Evolutionary conservation across 2,113 vertebrate genomes (phyloP), one percentile per base, ranked within the genome.

Genomic region (Marcusenius ussheri): DNA sequence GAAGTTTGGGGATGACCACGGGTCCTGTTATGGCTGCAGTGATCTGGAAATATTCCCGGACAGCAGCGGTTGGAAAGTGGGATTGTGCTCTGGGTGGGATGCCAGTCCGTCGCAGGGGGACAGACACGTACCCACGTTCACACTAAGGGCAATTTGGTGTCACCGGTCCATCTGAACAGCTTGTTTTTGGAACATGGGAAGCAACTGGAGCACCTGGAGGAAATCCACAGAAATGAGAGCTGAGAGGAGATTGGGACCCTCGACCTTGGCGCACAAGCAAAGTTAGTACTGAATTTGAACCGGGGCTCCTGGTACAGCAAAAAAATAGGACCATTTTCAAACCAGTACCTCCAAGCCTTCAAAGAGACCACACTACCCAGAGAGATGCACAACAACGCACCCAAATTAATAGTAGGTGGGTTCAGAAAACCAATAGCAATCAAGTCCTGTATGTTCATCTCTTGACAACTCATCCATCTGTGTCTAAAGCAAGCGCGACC

Each of bases 361-460:
- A 42, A 80, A 80, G 35, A 35, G n/a, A 42, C 35, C 5, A 15
- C 35, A 17, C 35, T 39, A 80, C 74, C 31, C 35, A 80, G 7
- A 80, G 17, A 80, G 35, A 39, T 39, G 74, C 4, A 42, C 6
- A 39, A 42, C 74, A 35, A 77, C 3, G n/a, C 19, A 49, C 27
- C 10, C 45, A 24, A 77, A 66, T 83, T n/a, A 8, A 39, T 31
- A 35, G 24, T 85, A 35, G 39, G 46, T 90, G 31, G 74, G 35
- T 50, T 58, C 50, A 9, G 49, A 42, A 74, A 90, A 42, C 4
- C n/a, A 17, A 89, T 58, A 77, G 58, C 27, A 83, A 85, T 90
- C 89, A 77, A 86, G 88, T 93, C 74, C 91, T 53, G 91, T 66
- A 94, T 93, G 53, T 62, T 88, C 91, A 92, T 70, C 15, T 3